Conservation (phyloP, 2,888 invertebrate species). For the Chrysolina americana region DNA sequence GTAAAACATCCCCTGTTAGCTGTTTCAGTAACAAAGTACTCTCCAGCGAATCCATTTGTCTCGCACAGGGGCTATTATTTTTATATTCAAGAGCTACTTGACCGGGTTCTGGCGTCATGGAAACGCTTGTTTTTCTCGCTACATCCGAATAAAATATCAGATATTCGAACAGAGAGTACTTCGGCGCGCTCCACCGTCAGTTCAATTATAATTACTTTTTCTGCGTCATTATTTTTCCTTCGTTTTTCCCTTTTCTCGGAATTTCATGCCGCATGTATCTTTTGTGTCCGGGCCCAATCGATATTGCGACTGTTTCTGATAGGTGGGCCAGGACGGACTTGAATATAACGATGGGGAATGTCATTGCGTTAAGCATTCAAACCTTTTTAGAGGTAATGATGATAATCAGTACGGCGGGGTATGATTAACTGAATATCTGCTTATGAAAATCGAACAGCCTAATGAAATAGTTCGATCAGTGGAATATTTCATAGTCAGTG, state of each 20-base stretch:
- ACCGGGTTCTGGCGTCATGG: slow-evolving; percentile 1
- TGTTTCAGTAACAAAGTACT: slow-evolving; percentile 1
- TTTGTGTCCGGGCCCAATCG: slow-evolving; percentile 13
- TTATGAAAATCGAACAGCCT: too few relatives aligned
- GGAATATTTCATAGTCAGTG: too few relatives aligned
- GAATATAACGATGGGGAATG: slow-evolving; percentile 4
- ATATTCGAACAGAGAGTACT: slow-evolving; percentile 7
- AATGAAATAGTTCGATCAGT: too few relatives aligned
- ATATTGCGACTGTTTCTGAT: slow-evolving; percentile 18
- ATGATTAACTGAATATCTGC: too few relatives aligned
- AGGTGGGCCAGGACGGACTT: slow-evolving; percentile 6
- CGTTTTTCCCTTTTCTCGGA: slow-evolving; percentile 5
- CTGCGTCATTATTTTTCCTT: slow-evolving; percentile 11
- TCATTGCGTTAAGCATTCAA: not conserved
- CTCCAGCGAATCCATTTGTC: not conserved
- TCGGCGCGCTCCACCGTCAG: not conserved
- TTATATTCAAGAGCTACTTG: slow-evolving; percentile 13
- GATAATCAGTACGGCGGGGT: too few relatives aligned
- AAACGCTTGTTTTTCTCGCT: slow-evolving; percentile 5
- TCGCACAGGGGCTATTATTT: slow-evolving; percentile 7
- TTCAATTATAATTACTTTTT: slow-evolving; percentile 17
- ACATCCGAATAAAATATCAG: slow-evolving; percentile 19
- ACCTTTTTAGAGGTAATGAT: too few relatives aligned
- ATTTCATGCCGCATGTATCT: slow-evolving; percentile 16
- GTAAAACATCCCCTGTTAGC: not conserved